These are phyloP conservation scores for Heterocephalus glaber DNA, from an alignment of 2,113 vertebrate species.

Conservation along the genomic window DNA sequence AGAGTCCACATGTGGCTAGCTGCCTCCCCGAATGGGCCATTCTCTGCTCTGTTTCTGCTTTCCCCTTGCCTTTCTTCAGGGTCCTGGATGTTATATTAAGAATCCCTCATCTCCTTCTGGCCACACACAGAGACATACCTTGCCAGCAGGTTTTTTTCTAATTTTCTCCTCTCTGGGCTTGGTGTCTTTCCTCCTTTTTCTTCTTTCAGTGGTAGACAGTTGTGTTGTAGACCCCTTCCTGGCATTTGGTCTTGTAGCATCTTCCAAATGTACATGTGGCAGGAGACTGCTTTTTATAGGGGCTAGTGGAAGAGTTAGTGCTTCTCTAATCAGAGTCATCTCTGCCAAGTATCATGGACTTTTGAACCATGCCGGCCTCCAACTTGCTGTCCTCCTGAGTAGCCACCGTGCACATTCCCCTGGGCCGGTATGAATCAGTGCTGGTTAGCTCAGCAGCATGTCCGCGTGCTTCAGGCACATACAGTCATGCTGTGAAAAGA, in stretches of 20 bases:
- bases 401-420: background rate
- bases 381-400: background rate
- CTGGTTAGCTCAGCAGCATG: background rate
- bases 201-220: background rate
- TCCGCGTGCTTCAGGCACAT: background rate
- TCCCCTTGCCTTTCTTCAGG: background rate
- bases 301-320: background rate
- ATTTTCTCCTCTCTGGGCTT: background rate
- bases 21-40: background rate
- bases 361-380: background rate
- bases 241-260: background rate
- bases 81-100: background rate
- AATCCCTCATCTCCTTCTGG: too few relatives aligned
- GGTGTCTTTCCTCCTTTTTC: background rate
- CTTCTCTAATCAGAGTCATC: background rate
- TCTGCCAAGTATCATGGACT: conserved; percentile 43
- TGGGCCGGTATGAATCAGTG: background rate
- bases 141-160: background rate
- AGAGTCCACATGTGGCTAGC: background rate
- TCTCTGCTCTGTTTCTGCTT: background rate
- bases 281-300: background rate
- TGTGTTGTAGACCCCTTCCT: background rate
- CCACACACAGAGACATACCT: fast-evolving
- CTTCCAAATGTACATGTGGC: background rate
- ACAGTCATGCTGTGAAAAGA: too few relatives aligned